A percentile compares a stretch with the other conserved stretches of the same genome.
phyloP scores from a whole-genome alignment of 2,888 invertebrate species.

The Eilema griseolum region DNA sequence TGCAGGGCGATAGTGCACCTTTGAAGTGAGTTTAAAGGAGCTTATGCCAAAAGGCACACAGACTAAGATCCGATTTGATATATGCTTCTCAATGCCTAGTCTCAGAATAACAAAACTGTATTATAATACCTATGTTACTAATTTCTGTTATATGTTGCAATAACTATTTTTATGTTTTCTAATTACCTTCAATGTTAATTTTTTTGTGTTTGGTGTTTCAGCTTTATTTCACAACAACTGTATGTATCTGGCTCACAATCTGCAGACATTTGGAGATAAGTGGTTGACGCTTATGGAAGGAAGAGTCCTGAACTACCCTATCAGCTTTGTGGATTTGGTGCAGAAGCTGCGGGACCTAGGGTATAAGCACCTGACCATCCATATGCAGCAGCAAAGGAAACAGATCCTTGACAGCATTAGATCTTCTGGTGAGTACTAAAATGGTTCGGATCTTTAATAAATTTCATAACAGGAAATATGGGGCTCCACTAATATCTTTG shows the following conservation, averaged over 20 bases:
- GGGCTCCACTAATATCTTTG: too few relatives aligned
- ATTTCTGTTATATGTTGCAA: not conserved
- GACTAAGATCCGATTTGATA: not conserved
- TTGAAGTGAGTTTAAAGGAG: not conserved
- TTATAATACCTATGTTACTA: not conserved
- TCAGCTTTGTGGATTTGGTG: conserved; percentile 90
- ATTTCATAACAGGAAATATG: too few relatives aligned
- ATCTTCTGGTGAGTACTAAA: conserved; percentile 88
- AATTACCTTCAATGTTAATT: not conserved
- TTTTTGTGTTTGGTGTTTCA: conserved; percentile 63
- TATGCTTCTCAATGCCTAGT: not conserved
- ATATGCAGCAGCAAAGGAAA: conserved; percentile 91
- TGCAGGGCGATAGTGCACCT: not conserved
- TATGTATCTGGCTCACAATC: conserved; percentile 93
- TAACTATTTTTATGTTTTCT: not conserved
- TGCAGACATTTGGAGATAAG: conserved; percentile 89
- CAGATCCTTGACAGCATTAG: conserved; percentile 92
- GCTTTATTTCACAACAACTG: conserved; percentile 97
- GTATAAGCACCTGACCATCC: conserved; percentile 89
- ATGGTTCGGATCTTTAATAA: not conserved
- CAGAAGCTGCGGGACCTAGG: conserved; percentile 90
- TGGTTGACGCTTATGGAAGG: conserved; percentile 89
- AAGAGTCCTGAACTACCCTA: conserved; percentile 83
- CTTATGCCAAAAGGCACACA: not conserved
- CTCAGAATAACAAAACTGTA: not conserved